A percentile compares a stretch with the other conserved stretches of the same genome.
phyloP scores from a whole-genome alignment of 1,140 invertebrate genomes.

The Anastrepha ludens region DNA sequence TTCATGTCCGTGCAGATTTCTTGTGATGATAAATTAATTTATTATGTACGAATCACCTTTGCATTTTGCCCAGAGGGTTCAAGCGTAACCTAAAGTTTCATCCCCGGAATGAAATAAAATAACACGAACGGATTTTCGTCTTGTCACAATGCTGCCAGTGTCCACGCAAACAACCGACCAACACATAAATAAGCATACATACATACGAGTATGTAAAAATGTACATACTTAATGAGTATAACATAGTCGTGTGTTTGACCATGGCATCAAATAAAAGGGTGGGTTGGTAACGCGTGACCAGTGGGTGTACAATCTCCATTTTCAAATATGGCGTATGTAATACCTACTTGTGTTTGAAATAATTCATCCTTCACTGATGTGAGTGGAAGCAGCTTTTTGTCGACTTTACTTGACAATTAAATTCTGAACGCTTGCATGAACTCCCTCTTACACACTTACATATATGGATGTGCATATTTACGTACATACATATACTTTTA shows the following conservation, averaged over 20 bases:
- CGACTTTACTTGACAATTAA: not conserved
- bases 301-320: slow-evolving; percentile 51
- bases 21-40: slow-evolving; percentile 52
- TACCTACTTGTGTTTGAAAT: slow-evolving; percentile 33
- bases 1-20: slow-evolving; percentile 40
- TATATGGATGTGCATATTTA: not conserved
- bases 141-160: not conserved
- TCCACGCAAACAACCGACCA: slow-evolving; percentile 30
- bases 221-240: slow-evolving; percentile 12
- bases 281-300: slow-evolving; percentile 10
- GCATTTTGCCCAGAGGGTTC: slow-evolving; percentile 50
- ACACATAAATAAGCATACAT: not conserved
- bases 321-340: slow-evolving; percentile 51
- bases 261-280: not conserved
- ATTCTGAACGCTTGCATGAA: not conserved
- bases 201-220: not conserved
- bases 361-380: not conserved
- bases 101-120: not conserved
- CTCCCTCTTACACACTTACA: not conserved
- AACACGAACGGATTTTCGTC: not conserved
- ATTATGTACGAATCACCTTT: slow-evolving; percentile 53
- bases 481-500: not conserved
- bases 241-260: slow-evolving; percentile 22
- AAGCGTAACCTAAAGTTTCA: slow-evolving; percentile 28
- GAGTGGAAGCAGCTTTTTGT: not conserved